phyloP scores from a whole-genome alignment of 2,113 vertebrate species.

The Lepus timidus region DNA sequence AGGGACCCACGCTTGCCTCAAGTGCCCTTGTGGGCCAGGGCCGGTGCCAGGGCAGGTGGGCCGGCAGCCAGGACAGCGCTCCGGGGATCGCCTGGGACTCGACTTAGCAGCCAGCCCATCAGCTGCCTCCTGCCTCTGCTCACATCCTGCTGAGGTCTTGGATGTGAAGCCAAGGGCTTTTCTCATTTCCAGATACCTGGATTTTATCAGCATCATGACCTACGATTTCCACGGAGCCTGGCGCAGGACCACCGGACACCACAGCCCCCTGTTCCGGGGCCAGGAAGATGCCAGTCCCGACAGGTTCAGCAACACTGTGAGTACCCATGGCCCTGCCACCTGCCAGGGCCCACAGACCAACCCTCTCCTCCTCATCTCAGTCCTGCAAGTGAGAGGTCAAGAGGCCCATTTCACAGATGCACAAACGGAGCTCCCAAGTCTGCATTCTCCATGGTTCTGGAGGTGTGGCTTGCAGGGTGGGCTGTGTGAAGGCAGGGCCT shows the following conservation, averaged over 20 bases:
- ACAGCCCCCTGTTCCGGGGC: slow-evolving; percentile 91
- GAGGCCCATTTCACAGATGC: neutral
- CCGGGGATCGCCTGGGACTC: neutral
- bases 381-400: neutral
- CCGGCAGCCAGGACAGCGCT: neutral
- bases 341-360: neutral
- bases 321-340: slow-evolving; percentile 3
- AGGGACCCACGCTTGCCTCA: neutral
- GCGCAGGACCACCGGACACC: slow-evolving; percentile 89
- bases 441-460: neutral
- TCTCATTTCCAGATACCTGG: slow-evolving; percentile 85
- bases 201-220: slow-evolving; percentile 92
- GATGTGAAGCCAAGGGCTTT: neutral
- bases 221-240: slow-evolving; percentile 92
- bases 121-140: neutral
- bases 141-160: neutral
- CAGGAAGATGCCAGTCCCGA: slow-evolving; percentile 79
- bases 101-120: neutral
- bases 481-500: too few relatives aligned
- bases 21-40: neutral
- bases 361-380: neutral
- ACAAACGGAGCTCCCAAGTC: neutral
- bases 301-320: slow-evolving; percentile 89
- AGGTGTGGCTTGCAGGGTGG: neutral
- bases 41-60: neutral